These are phyloP conservation scores for Strix aluco DNA, from an alignment of 2,113 vertebrate species.

Conservation along the genomic window DNA sequence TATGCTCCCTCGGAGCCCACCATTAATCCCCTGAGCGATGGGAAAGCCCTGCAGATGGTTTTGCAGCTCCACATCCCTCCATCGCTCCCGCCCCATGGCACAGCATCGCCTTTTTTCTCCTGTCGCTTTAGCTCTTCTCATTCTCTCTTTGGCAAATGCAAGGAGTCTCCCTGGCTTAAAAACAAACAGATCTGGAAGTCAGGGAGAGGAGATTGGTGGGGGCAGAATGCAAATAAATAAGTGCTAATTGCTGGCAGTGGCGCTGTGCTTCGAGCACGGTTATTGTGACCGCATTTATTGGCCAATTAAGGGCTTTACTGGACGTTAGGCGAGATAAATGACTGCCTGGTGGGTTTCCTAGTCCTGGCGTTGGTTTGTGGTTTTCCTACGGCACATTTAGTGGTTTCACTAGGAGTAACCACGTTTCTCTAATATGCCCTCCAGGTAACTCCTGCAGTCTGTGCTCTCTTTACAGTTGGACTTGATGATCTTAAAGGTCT, in stretches of 20 bases:
- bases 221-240: slow-evolving; percentile 66
- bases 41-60: neutral
- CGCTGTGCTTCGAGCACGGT: neutral
- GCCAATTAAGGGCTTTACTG: slow-evolving; percentile 74
- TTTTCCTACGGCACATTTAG: neutral
- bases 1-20: rapidly evolving
- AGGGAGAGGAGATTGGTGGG: neutral
- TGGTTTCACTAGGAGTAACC: neutral
- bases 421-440: rapidly evolving
- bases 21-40: rapidly evolving
- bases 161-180: neutral
- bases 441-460: no score
- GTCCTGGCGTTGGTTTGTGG: neutral
- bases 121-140: rapidly evolving
- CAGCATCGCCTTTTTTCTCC: neutral
- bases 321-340: slow-evolving; percentile 41
- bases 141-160: neutral
- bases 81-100: neutral
- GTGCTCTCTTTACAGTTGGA: neutral
- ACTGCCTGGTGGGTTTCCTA: neutral
- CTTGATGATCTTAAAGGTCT: neutral
- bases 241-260: slow-evolving; percentile 70
- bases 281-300: slow-evolving; percentile 69
- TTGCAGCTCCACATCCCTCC: neutral
- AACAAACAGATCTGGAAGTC: neutral